Percentiles rank a stretch among this genome's conserved stretches.
These are phyloP conservation scores for Onchidella celtica DNA, from an alignment of 2,888 invertebrate species.

Conservation along the genomic window DNA sequence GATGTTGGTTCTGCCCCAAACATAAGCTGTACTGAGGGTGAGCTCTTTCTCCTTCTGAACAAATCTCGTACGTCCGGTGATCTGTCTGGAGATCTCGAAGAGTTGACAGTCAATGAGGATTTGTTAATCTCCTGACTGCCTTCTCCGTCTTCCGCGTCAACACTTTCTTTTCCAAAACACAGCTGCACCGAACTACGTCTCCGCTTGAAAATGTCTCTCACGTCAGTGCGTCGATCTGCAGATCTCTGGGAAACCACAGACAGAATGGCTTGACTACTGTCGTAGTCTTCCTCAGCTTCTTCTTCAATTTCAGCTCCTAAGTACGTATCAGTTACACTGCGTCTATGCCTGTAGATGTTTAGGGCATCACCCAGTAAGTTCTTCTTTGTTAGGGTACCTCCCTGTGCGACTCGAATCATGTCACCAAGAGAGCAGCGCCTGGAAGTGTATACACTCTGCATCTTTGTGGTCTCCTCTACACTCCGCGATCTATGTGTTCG, in stretches of 20 bases:
- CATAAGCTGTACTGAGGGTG: too few relatives aligned
- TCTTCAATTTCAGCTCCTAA: constrained; percentile 47
- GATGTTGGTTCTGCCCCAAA: too few relatives aligned
- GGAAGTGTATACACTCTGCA: background rate
- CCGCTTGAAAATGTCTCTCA: constrained; percentile 25
- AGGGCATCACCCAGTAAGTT: constrained; percentile 37
- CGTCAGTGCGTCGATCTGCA: background rate
- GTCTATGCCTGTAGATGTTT: constrained; percentile 51
- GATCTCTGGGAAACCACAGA: constrained; percentile 37
- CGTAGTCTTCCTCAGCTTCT: constrained; percentile 35
- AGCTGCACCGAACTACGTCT: constrained; percentile 23
- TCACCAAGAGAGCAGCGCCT: constrained; percentile 43
- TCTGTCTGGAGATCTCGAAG: too few relatives aligned
- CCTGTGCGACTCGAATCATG: constrained; percentile 36
- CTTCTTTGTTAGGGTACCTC: background rate
- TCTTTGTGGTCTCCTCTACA: background rate
- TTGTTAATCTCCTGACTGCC: too few relatives aligned
- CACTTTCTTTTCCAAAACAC: background rate
- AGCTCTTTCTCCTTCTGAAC: too few relatives aligned
- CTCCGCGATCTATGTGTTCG: constrained; percentile 21
- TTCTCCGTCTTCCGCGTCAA: too few relatives aligned
- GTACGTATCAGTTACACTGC: constrained; percentile 52
- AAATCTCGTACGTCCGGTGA: too few relatives aligned
- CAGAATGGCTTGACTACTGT: constrained; percentile 31
- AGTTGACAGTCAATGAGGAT: too few relatives aligned